Base-by-base conservation (phyloP, 2,888 invertebrate genomes). In the Amblyjoppa fuscipennis region DNA sequence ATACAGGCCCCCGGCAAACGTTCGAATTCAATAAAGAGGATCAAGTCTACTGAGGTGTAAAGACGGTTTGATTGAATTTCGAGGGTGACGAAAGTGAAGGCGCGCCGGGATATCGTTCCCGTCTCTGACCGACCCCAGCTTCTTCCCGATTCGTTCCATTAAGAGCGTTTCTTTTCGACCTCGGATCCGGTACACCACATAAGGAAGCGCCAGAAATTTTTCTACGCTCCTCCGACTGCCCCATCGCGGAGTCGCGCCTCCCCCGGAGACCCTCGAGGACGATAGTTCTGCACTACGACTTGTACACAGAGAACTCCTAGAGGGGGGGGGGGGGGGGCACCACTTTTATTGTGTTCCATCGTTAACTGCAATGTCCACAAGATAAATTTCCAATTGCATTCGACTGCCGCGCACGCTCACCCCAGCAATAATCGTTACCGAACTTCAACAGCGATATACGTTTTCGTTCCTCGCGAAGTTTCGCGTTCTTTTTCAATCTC, bases 21-120 rank as follows among this genome's bases (percentile, higher is more conserved):
- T 74, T 78, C 51, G 53, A 85, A 88, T 92, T 90, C 91, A 91
- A 91, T 91, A 92, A 92, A 92, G 89, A 89, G 91, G 90, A 92
- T 93, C 91, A 90, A 91, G 91, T 90, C 90, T 91, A 90, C 90
- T 89, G 90, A 90, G 90, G 90, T 91, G 92, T 92, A 92, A 92
- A 91, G 90, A 90, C 87, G 89, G 90, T 90, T 91, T 91, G 92
- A 92, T 92, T 91, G 90, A 91, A 93, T 92, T 89, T 89, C 90
- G 88, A 90, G 71, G 89, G 88, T 84, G 89, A 87, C 86, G 88
- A 87, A 86, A 88, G 87, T 84, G 85, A 88, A 79, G 74, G 76
- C 73, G 38, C 66, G 51, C 34, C 45, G 16, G 20, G 7, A 38
- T 70, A 76, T 78, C 61, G 81, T 71, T 53, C 56, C 53, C 31